Base-by-base conservation (phyloP, 2,888 invertebrate species). In the Papilio gigon region DNA sequence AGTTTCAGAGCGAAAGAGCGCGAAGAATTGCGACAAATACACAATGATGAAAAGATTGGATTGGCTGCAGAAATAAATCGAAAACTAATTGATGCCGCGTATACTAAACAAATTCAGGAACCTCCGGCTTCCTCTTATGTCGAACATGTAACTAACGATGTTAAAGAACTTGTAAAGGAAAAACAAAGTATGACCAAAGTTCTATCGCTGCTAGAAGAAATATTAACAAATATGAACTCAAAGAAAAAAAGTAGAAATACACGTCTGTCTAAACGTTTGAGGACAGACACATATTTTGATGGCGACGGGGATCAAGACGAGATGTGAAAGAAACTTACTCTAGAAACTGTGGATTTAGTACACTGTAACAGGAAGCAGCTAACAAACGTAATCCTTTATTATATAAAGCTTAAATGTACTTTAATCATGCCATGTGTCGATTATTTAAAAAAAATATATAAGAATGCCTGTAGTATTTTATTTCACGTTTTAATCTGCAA, bases 181-280 rank as follows among this genome's bases (percentile, higher is more conserved):
- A 69, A 69, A 35, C 65, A 69, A 33, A 69, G 69, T 62, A 69
- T 69, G 69, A 61, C 53, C 20, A 69, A 69, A 62, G 69, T 69
- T 22, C 44, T 69, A 53, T 65, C 69, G 20, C 42, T 69, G 42
- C 22, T 69, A 22, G 69, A 69, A 44, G 69, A 69, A 65, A 69
- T 69, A 56, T 62, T 69, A 61, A 65, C 56, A 44, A 69, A 69
- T 44, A 69, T 69, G 69, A 69, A 44, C 22, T 56, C 60, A 4
- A 69, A 69, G 17, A 65, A 65, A 61, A 65, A 67, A 33, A 62
- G 53, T 62, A 53, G 53, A 35, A 67, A 62, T 40, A 42, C 62
- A 3, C 40, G 56, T 9, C 42, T 67, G 11, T 37, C 61, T 17
- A 62, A 62, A 53, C 30, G 33, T 33, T 56, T 67, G 14, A 44